Evolutionary conservation across 2,888 invertebrate species (phyloP).

Genomic region (Agelastica alni): DNA sequence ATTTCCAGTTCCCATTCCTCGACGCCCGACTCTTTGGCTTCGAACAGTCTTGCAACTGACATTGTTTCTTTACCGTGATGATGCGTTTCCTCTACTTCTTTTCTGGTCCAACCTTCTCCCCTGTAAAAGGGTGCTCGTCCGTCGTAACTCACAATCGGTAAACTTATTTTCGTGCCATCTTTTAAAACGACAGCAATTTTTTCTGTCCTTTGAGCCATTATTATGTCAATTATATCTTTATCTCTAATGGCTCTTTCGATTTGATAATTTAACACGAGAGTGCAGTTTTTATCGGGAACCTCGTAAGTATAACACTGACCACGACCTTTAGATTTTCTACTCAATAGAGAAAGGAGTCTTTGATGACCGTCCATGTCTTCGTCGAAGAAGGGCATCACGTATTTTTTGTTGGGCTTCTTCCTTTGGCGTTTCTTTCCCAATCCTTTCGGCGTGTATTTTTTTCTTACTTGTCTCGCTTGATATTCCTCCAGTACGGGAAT

Average conservation of each 20-base stretch:
- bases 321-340: slow-evolving; percentile 60
- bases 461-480: slow-evolving; percentile 44
- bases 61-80: slow-evolving; percentile 54
- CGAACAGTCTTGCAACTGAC: slow-evolving; percentile 67
- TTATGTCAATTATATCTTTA: slow-evolving; percentile 75
- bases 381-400: slow-evolving; percentile 51
- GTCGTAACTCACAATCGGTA: slow-evolving; percentile 59
- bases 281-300: slow-evolving; percentile 72
- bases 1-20: slow-evolving; percentile 54
- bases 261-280: slow-evolving; percentile 72
- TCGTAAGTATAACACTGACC: slow-evolving; percentile 73
- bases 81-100: slow-evolving; percentile 59
- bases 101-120: slow-evolving; percentile 72
- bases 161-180: slow-evolving; percentile 71
- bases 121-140: slow-evolving; percentile 63
- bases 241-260: slow-evolving; percentile 78
- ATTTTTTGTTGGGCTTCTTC: slow-evolving; percentile 48
- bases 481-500: slow-evolving; percentile 72
- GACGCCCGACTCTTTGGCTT: slow-evolving; percentile 51
- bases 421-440: slow-evolving; percentile 51
- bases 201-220: slow-evolving; percentile 75
- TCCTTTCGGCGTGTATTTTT: slow-evolving; percentile 51
- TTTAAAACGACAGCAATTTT: slow-evolving; percentile 72
- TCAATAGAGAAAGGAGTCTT: slow-evolving; percentile 55
- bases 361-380: slow-evolving; percentile 51